These are phyloP conservation scores for Diarsia brunnea DNA, from an alignment of 2,888 invertebrate species.

Conservation along the genomic window DNA sequence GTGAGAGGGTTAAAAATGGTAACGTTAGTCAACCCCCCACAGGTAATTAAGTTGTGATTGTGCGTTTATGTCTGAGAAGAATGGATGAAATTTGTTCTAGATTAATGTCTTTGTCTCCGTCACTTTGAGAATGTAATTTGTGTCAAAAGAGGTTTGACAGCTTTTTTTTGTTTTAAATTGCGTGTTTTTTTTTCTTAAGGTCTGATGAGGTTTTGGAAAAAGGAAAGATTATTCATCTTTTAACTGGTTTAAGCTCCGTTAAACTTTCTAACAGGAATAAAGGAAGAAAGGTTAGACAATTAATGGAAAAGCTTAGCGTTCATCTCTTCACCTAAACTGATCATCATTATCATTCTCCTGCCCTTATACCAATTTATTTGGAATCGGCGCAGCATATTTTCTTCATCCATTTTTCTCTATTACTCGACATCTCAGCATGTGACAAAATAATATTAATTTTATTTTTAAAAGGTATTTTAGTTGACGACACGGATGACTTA, in stretches of 20 bases:
- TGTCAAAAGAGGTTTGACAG: slow-evolving; percentile 38
- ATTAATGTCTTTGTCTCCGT: slow-evolving; percentile 68
- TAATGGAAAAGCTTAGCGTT: neutral
- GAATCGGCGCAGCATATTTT: too few relatives aligned
- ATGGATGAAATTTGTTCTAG: slow-evolving; percentile 61
- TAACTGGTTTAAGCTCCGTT: neutral
- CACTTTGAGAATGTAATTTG: slow-evolving; percentile 53
- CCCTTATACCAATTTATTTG: too few relatives aligned
- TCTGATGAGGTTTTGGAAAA: neutral
- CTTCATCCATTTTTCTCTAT: too few relatives aligned
- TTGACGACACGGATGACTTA: neutral
- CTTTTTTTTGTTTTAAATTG: slow-evolving; percentile 36
- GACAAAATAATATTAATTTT: too few relatives aligned
- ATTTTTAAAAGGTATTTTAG: neutral
- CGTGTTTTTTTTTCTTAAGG: neutral
- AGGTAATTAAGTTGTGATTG: slow-evolving; percentile 70
- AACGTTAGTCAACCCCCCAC: slow-evolving; percentile 59
- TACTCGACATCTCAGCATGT: too few relatives aligned
- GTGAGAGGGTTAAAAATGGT: slow-evolving; percentile 67
- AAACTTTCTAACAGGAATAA: neutral
- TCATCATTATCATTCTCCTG: too few relatives aligned
- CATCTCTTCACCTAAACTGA: neutral
- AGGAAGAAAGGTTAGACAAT: neutral
- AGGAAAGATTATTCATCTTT: neutral
- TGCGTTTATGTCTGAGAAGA: slow-evolving; percentile 59